Evolutionary conservation across 2,797 vertebrate species (phyloP).

Genomic region (Garrulus glandarius): DNA sequence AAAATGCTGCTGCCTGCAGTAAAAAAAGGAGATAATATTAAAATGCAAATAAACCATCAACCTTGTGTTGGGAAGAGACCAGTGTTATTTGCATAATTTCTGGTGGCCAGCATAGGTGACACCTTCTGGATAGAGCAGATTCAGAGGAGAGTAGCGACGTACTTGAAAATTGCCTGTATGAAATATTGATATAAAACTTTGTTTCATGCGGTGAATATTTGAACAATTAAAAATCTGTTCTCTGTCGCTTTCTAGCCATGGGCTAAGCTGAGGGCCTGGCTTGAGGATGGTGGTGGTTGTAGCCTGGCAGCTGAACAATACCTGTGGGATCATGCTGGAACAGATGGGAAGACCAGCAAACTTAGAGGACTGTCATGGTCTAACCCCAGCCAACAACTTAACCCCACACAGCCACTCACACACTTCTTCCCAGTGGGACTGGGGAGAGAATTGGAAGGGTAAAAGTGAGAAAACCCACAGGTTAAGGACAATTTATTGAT

Average conservation of each 20-base stretch:
- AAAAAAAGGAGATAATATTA: background rate
- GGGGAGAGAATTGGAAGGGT: background rate
- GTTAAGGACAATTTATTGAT: background rate
- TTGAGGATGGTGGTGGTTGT: background rate
- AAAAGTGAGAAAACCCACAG: background rate
- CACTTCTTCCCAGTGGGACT: too few relatives aligned
- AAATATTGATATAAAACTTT: background rate
- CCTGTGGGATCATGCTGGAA: background rate
- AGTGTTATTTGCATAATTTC: background rate
- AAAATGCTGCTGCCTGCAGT: background rate
- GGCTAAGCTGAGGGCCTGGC: background rate
- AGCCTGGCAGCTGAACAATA: background rate
- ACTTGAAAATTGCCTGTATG: background rate
- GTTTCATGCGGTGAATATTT: background rate
- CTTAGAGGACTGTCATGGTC: background rate
- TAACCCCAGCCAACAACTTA: background rate
- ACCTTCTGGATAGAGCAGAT: background rate
- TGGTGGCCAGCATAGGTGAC: background rate
- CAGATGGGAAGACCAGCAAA: background rate
- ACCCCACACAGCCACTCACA: background rate
- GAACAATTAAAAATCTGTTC: background rate
- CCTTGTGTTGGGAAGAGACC: background rate
- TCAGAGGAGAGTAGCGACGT: background rate
- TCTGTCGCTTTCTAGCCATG: accelerated
- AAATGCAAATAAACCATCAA: background rate